phyloP scores from a whole-genome alignment of 2,113 vertebrate genomes.

The Phoxinus phoxinus region DNA sequence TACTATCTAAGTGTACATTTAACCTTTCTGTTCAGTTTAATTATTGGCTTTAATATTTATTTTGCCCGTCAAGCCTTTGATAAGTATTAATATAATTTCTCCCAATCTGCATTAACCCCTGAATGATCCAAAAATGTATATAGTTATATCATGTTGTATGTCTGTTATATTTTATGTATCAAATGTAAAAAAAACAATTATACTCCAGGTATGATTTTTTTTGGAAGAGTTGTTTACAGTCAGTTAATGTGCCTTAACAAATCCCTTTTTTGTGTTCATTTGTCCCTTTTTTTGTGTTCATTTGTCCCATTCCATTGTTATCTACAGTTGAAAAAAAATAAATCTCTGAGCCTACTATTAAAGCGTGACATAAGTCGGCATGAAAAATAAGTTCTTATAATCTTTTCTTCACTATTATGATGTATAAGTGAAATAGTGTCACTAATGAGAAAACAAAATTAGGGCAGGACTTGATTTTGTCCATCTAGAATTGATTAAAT shows the following conservation, averaged over 20 bases:
- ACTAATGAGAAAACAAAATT: too few species aligned
- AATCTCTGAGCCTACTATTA: not conserved
- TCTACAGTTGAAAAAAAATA: not conserved
- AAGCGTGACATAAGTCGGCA: not conserved
- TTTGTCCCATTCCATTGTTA: not conserved
- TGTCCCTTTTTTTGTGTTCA: not conserved
- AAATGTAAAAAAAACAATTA: too few species aligned
- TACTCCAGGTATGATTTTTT: not conserved
- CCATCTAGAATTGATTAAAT: too few species aligned
- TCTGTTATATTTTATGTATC: not conserved
- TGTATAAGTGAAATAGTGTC: too few species aligned
- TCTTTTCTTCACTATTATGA: not conserved
- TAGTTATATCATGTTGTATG: not conserved
- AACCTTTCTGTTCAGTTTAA: not conserved
- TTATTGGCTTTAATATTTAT: not conserved
- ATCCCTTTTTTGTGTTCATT: not conserved
- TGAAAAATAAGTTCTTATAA: not conserved
- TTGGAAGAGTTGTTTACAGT: conserved; percentile 3
- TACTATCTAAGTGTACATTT: not conserved
- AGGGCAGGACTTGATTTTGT: too few species aligned
- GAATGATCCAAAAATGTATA: not conserved
- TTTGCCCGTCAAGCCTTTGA: too few species aligned
- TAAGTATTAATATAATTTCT: not conserved
- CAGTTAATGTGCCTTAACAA: conserved; percentile 18
- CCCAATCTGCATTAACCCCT: not conserved